phyloP scores from a whole-genome alignment of 2,888 invertebrate species.

The Melikaiella ostensackeni region DNA sequence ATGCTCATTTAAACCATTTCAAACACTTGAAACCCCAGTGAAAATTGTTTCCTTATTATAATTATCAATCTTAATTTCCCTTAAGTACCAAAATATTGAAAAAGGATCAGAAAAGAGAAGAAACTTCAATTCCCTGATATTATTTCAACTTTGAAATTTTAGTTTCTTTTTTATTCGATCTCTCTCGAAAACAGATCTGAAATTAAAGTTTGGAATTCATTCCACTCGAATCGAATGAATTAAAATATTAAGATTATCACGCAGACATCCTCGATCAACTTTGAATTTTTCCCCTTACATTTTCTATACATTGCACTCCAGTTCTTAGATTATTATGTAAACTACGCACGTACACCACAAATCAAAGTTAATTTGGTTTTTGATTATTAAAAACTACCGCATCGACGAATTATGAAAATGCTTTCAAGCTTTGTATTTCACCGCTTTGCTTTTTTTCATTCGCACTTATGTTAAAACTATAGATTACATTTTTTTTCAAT shows the following conservation, averaged over 20 bases:
- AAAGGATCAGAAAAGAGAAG: background rate
- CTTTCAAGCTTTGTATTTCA: constrained; percentile 45
- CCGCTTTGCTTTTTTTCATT: constrained; percentile 46
- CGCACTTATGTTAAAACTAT: constrained; percentile 56
- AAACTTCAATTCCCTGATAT: background rate
- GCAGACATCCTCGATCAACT: background rate
- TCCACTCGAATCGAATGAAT: background rate
- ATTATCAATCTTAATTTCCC: background rate
- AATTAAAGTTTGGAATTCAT: background rate
- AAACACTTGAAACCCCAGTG: constrained; percentile 7
- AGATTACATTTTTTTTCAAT: constrained; percentile 65
- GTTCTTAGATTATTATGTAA: background rate
- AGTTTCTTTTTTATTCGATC: constrained; percentile 4
- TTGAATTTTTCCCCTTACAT: background rate
- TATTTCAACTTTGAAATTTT: background rate
- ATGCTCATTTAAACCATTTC: constrained; percentile 12
- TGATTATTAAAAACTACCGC: constrained; percentile 14
- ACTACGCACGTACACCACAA: background rate
- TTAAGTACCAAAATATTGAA: constrained; percentile 7
- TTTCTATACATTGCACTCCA: background rate
- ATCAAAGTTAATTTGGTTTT: constrained; percentile 14
- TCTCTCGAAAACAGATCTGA: constrained; percentile 4
- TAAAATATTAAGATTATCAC: background rate
- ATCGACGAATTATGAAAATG: constrained; percentile 17
- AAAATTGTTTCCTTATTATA: background rate